These are phyloP conservation scores for Actinemys pallida DNA, from an alignment of 2,113 vertebrate genomes.

Conservation along the genomic window DNA sequence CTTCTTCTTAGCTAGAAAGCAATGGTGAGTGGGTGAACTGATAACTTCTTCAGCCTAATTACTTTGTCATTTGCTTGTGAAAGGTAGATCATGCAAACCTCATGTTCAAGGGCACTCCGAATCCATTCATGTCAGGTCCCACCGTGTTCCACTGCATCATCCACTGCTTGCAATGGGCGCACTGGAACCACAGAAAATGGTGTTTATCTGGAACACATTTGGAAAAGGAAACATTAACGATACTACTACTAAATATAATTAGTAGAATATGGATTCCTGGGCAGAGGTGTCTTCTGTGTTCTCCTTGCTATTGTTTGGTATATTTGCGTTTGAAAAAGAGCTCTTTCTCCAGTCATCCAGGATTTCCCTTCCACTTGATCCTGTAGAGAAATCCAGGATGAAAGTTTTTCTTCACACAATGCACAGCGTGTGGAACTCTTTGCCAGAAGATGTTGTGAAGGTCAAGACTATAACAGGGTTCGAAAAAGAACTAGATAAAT, in stretches of 20 bases:
- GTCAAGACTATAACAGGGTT: too few relatives aligned
- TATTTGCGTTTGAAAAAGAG: not conserved
- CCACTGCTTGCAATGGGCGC: not conserved
- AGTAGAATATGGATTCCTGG: not conserved
- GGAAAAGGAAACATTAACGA: not conserved
- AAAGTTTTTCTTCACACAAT: not conserved
- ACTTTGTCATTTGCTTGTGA: conserved; percentile 20
- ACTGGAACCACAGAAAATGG: not conserved
- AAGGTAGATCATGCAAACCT: conserved; percentile 4
- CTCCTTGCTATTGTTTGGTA: not conserved
- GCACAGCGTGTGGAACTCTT: too few relatives aligned
- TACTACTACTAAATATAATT: accelerated
- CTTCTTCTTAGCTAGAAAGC: conserved; percentile 15
- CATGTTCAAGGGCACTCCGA: not conserved
- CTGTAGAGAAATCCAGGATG: not conserved
- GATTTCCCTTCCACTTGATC: not conserved
- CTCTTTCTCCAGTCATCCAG: not conserved
- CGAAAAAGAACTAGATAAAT: too few relatives aligned
- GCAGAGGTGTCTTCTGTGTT: not conserved
- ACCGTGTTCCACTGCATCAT: not conserved
- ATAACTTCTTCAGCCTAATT: conserved; percentile 56
- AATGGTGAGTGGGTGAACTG: not conserved
- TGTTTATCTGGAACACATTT: not conserved
- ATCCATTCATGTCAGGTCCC: not conserved
- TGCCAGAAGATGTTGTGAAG: too few relatives aligned